Conservation (phyloP, 2,888 invertebrate genomes). For the Drosophila recens region DNA sequence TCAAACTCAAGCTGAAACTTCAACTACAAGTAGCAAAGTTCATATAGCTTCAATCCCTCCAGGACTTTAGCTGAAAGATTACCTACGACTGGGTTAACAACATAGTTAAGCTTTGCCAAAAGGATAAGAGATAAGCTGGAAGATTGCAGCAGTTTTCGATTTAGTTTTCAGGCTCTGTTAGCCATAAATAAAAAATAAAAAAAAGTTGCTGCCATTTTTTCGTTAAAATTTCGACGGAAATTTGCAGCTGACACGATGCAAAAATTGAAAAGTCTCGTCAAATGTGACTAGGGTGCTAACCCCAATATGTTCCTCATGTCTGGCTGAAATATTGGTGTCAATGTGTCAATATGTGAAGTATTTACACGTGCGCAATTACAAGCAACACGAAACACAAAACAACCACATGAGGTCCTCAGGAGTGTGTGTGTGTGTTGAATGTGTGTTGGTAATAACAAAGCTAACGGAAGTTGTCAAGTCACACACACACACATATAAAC, state of each 20-base stretch:
- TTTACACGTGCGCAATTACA: constrained; percentile 77
- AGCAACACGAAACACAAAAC: constrained; percentile 59
- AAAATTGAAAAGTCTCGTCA: constrained; percentile 22
- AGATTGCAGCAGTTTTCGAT: constrained; percentile 12
- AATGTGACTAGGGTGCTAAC: constrained; percentile 40
- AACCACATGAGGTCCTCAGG: constrained; percentile 12
- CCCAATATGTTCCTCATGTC: constrained; percentile 52
- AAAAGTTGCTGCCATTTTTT: not conserved
- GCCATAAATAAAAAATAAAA: constrained; percentile 9
- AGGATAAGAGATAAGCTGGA: constrained; percentile 9
- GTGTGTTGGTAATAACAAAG: constrained; percentile 20
- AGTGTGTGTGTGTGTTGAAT: constrained; percentile 5
- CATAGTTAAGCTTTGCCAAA: constrained; percentile 14
- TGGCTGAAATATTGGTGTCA: constrained; percentile 68
- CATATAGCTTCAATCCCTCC: not conserved
- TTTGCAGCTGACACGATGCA: constrained; percentile 5
- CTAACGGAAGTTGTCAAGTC: constrained; percentile 33
- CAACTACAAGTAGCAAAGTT: constrained; percentile 8
- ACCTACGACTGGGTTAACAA: constrained; percentile 16
- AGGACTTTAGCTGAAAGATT: constrained; percentile 2
- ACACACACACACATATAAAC: constrained; percentile 6
- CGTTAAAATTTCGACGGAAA: constrained; percentile 4
- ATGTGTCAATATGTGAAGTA: constrained; percentile 72
- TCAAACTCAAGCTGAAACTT: constrained; percentile 3
- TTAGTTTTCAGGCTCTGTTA: not conserved